Base-by-base conservation (phyloP, 2,888 invertebrate genomes). In the Nipponacmea schrenckii region DNA sequence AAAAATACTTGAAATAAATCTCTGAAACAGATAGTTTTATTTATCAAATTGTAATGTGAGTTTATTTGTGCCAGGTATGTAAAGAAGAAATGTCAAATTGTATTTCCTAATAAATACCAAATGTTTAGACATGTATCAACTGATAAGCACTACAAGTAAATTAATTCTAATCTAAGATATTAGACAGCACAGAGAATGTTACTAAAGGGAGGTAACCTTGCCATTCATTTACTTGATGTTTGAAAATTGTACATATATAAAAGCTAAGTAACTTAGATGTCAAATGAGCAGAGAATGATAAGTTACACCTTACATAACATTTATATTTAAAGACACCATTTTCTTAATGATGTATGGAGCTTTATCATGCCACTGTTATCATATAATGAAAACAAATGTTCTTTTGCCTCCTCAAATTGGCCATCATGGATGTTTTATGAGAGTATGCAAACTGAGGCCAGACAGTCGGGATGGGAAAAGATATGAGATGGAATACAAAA, bases 301-400 rank as follows among this genome's bases (percentile, higher is more conserved):
- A 56, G 56, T 56, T 56, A 56, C 20, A 56, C 56, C 56, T 56
- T 56, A 56, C 56, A 20, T 24, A 56, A 56, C 56, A 56, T 20
- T 56, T 56, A 56, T 56, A 24, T 56, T 56, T 56, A 56, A 56
- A 56, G 56, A 56, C 56, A 24, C 20, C 20, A 24, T 56, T 56
- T 56, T 56, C 20, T 56, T 56, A 31, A 46, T 27, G 73, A 69
- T 72, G 65, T 72, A 62, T 68, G 75, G 73, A 71, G 74, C 74
- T 72, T 69, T 78, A 78, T 78, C 79, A 79, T 78, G 78, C 79
- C 78, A 78, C 64, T 70, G 74, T 78, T 78, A 79, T 79, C 78
- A 74, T 70, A 78, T 79, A 79, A 79, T 79, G 79, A 79, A 78
- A 79, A 79, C 79, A 76, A 79, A 79, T 77, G 79, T 77, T 78